Evolutionary conservation across 30 jellyfish, hydroid and myxozoan species (phyloP), one percentile per base, ranked within the genome.

Genomic region (Chrysaora quinquecirrha): DNA sequence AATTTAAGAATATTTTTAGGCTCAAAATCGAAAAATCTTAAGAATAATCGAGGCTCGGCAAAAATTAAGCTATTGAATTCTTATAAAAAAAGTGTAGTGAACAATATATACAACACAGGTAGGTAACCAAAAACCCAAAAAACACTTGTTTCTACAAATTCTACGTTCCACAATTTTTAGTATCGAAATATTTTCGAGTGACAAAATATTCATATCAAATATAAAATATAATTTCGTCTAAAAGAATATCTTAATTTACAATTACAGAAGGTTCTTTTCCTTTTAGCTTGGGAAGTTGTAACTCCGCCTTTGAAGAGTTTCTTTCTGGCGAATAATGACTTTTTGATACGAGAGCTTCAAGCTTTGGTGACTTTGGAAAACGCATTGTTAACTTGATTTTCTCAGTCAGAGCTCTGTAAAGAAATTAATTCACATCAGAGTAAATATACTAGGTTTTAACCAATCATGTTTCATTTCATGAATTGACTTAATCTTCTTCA

Each of bases 341-440:
- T 50, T 66, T 66, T 30, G 90, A 68, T 11, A 80, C 60, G 18
- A 80, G 68, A 6, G 69, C 73, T 35, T 80, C 75, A 33, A 84
- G 35, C 73, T 73, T 72, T 31, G 95, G 95, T 19, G 95, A 84
- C 19, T 84, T 84, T 34, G 95, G 88, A 30, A 84, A 84, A 23
- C 67, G 68, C 86, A 84, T 69, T 7, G 86, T 84, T 38, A 84
- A 34, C 48, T 84, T 78, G 23, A 84, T 75, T 29, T 84, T 84
- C 28, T 64, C 87, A 1, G 47, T 58, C 23, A 73, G 21, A 24
- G 25, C 29, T 27, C 95, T 84, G 83, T 1, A 58, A 35, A 62
- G 1, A 20, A 61, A 50, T 27, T 20, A 52, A 20, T 16, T 43
- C 16, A 43, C 12, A 16, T 43, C 58, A 43, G 58, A 43, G 58